These are phyloP conservation scores for Microplitis mediator DNA, from an alignment of 1,140 invertebrate genomes.

Conservation along the genomic window DNA sequence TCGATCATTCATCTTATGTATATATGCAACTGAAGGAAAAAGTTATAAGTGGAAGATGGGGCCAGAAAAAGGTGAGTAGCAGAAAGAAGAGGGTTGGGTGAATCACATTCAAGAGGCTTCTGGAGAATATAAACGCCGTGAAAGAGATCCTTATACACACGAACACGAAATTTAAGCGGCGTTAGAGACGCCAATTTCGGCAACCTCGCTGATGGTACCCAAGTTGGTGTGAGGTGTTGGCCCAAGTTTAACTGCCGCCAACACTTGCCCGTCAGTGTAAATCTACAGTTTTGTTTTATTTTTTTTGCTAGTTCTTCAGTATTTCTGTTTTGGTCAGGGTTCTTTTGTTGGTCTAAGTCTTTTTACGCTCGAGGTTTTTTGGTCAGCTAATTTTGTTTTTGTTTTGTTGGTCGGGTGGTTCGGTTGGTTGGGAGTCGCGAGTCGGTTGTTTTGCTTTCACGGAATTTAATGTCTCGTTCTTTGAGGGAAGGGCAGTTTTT, in stretches of 20 bases:
- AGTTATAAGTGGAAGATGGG: too few species aligned
- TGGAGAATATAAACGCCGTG: not conserved
- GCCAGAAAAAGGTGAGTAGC: not conserved
- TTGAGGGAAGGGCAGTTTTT: too few species aligned
- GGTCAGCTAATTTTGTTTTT: not conserved
- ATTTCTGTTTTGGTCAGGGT: conserved; percentile 14
- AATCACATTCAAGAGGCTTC: not conserved
- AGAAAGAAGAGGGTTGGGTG: not conserved
- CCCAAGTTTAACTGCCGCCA: conserved; percentile 20
- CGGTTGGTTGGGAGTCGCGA: too few species aligned
- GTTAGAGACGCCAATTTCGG: not conserved
- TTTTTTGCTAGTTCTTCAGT: conserved; percentile 32
- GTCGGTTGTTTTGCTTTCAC: too few species aligned
- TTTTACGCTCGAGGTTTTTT: not conserved
- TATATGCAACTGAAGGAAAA: too few species aligned
- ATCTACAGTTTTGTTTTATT: conserved; percentile 13
- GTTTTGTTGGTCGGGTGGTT: not conserved
- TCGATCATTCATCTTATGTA: too few species aligned
- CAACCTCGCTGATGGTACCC: not conserved
- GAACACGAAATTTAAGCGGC: not conserved
- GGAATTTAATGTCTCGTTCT: too few species aligned
- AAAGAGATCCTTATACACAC: not conserved
- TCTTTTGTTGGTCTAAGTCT: conserved; percentile 5
- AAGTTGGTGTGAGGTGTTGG: conserved; percentile 15
- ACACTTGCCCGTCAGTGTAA: conserved; percentile 8